phyloP scores from a whole-genome alignment of 2,113 vertebrate species.

The Heteronetta atricapilla region DNA sequence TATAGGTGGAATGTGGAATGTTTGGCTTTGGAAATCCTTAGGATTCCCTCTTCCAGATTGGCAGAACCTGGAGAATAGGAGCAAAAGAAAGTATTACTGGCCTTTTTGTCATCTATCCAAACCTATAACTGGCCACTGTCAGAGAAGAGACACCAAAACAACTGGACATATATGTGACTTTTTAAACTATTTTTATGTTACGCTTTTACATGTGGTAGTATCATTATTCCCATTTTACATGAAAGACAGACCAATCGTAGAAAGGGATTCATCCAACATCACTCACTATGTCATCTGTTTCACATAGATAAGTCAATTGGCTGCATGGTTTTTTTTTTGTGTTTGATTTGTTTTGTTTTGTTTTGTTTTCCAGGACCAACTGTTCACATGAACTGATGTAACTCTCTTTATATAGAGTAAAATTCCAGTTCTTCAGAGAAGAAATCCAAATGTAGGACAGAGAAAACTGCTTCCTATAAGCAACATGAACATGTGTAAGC shows the following conservation, averaged over 20 bases:
- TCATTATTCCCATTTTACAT: neutral
- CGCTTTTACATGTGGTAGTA: neutral
- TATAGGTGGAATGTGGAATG: neutral
- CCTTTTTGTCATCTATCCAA: neutral
- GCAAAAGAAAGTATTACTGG: neutral
- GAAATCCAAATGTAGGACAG: neutral
- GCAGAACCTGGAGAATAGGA: neutral
- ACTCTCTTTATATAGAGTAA: neutral
- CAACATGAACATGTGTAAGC: accelerated
- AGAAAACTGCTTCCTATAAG: neutral
- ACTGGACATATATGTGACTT: neutral
- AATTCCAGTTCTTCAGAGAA: neutral
- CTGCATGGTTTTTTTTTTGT: no score
- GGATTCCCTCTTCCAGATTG: neutral
- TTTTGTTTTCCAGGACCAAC: neutral
- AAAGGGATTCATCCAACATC: neutral
- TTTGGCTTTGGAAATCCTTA: neutral
- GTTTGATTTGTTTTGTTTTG: no score
- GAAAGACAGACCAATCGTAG: neutral
- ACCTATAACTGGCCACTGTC: neutral
- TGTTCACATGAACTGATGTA: neutral
- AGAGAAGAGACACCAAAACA: neutral
- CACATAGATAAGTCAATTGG: neutral
- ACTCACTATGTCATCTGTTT: neutral
- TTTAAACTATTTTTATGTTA: neutral